phyloP scores from a whole-genome alignment of 1,140 invertebrate genomes.

The Pogonognathellus flavescens region DNA sequence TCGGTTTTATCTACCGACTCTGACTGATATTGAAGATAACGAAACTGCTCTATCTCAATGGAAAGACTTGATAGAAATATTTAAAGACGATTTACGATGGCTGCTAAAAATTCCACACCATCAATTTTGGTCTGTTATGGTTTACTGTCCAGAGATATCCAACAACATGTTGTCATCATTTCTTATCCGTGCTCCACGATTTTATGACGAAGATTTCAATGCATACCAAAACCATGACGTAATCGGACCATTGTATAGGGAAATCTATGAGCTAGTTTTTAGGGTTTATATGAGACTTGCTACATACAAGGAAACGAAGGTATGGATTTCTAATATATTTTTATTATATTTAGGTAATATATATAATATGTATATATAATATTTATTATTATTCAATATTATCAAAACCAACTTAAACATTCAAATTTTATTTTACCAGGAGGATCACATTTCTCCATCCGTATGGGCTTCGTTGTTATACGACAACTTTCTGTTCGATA shows the following conservation, averaged over 20 bases:
- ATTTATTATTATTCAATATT: too few relatives aligned
- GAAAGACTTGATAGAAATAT: slow-evolving; percentile 71
- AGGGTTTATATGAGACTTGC: slow-evolving; percentile 72
- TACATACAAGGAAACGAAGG: slow-evolving; percentile 73
- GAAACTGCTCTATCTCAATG: slow-evolving; percentile 69
- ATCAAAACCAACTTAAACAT: too few relatives aligned
- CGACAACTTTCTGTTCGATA: slow-evolving; percentile 74
- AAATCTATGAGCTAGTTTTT: slow-evolving; percentile 70
- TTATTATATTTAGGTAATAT: background rate
- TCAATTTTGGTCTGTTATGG: slow-evolving; percentile 73
- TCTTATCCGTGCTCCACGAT: slow-evolving; percentile 70
- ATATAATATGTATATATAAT: too few relatives aligned
- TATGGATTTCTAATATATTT: slow-evolving; percentile 62
- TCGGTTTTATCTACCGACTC: slow-evolving; percentile 59
- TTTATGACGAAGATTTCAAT: slow-evolving; percentile 65
- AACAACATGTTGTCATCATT: slow-evolving; percentile 71
- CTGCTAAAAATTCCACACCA: slow-evolving; percentile 71
- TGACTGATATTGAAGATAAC: slow-evolving; percentile 26
- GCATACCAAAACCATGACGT: slow-evolving; percentile 52
- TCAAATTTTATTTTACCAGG: slow-evolving; percentile 67
- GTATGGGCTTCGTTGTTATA: slow-evolving; percentile 73
- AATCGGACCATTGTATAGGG: slow-evolving; percentile 51
- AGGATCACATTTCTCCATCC: slow-evolving; percentile 70
- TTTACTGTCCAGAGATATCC: slow-evolving; percentile 70
- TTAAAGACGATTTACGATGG: slow-evolving; percentile 71